Percentiles rank a stretch among this genome's conserved stretches.
Evolutionary conservation across 2,888 invertebrate genomes (phyloP).

Genomic region (Spisula subtruncata): DNA sequence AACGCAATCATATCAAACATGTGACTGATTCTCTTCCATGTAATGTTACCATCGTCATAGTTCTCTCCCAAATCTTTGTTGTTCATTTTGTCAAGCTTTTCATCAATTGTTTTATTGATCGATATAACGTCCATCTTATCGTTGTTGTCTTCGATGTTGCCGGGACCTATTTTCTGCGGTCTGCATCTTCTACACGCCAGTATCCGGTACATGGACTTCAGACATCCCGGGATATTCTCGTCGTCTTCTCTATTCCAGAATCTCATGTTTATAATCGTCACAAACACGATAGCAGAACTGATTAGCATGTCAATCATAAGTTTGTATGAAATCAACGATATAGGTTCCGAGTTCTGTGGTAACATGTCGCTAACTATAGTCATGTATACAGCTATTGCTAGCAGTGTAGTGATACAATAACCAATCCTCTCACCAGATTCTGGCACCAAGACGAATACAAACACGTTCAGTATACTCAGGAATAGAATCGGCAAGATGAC

Average conservation of each 20-base stretch:
- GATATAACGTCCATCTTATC: background rate
- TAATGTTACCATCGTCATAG: slow-evolving; percentile 4
- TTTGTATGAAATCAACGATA: slow-evolving; percentile 71
- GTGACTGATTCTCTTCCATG: slow-evolving; percentile 43
- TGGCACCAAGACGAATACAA: slow-evolving; percentile 33
- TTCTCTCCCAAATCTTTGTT: background rate
- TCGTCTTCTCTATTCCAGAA: slow-evolving; percentile 66
- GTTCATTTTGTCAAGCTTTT: background rate
- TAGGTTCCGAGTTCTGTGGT: slow-evolving; percentile 67
- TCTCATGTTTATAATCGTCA: slow-evolving; percentile 69
- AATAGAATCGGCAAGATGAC: slow-evolving; percentile 27
- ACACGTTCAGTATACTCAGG: slow-evolving; percentile 29
- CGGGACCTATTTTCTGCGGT: background rate
- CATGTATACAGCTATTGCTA: slow-evolving; percentile 47
- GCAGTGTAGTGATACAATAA: slow-evolving; percentile 43
- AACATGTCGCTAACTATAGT: slow-evolving; percentile 71
- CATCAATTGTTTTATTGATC: background rate
- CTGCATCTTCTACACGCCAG: background rate
- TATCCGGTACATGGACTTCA: slow-evolving; percentile 28
- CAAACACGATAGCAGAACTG: slow-evolving; percentile 65
- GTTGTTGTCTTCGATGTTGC: background rate
- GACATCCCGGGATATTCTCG: slow-evolving; percentile 34
- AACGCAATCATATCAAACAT: slow-evolving; percentile 37
- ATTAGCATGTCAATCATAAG: slow-evolving; percentile 67
- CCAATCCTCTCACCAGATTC: slow-evolving; percentile 48